These are phyloP conservation scores for Philereme vetulata DNA, from an alignment of 2,888 invertebrate genomes.

Conservation along the genomic window DNA sequence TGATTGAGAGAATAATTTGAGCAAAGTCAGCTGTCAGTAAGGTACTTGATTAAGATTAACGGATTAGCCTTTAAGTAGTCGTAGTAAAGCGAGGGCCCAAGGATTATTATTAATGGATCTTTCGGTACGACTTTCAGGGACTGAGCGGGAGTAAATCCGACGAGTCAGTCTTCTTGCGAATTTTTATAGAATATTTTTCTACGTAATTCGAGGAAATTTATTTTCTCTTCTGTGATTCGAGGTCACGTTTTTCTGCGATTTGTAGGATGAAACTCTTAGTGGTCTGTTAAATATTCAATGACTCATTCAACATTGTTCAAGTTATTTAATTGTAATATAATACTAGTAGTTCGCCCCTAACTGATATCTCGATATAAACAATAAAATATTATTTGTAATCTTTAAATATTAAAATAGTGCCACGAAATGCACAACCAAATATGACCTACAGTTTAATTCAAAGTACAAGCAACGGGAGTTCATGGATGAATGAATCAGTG, in stretches of 20 bases:
- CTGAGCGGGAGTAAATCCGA: constrained; percentile 18
- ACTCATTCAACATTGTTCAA: neutral
- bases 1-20: constrained; percentile 35
- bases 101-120: constrained; percentile 57
- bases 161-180: constrained; percentile 13
- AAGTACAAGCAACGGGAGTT: too few species aligned
- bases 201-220: constrained; percentile 10
- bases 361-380: too few species aligned
- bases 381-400: too few species aligned
- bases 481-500: too few species aligned
- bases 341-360: too few species aligned
- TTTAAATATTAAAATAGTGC: too few species aligned
- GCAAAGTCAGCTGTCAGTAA: constrained; percentile 53
- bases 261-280: neutral
- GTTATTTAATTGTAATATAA: too few species aligned
- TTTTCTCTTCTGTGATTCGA: constrained; percentile 10
- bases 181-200: constrained; percentile 17
- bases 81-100: constrained; percentile 45
- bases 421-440: too few species aligned
- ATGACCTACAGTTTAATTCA: too few species aligned
- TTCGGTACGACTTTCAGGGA: constrained; percentile 46
- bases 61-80: constrained; percentile 51
- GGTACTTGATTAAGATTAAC: constrained; percentile 61
- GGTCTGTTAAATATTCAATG: neutral
- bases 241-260: constrained; percentile 8